A percentile compares a stretch with the other conserved stretches of the same genome.
Conservation (phyloP, 2,888 invertebrate species). For the Pristionchus fissidentatus region DNA sequence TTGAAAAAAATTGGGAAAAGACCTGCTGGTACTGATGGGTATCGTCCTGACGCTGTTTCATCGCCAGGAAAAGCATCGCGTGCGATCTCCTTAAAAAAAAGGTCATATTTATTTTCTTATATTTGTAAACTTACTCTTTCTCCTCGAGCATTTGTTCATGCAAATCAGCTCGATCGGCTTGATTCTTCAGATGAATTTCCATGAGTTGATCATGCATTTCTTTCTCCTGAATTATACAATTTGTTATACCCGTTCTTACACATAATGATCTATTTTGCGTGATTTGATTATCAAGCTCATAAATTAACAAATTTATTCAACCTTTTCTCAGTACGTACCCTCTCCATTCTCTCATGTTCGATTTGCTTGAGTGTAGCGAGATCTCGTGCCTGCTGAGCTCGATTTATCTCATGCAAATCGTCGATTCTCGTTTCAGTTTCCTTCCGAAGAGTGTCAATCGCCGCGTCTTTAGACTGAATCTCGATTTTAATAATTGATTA, state of each 20-base stretch:
- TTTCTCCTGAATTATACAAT: not conserved
- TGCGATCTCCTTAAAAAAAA: not conserved
- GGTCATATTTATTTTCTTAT: not conserved
- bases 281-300: too few relatives aligned
- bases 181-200: not conserved
- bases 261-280: too few relatives aligned
- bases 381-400: constrained; percentile 1
- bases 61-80: not conserved
- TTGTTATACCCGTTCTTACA: too few relatives aligned
- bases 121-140: constrained; percentile 2
- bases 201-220: not conserved
- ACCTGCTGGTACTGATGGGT: constrained; percentile 11
- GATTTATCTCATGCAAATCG: not conserved
- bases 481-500: not conserved
- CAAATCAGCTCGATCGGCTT: not conserved
- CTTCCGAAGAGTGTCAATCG: not conserved
- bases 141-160: not conserved
- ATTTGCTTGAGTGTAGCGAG: not conserved
- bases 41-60: not conserved
- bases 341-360: not conserved
- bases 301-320: not conserved
- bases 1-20: not conserved
- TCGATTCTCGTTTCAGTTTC: not conserved
- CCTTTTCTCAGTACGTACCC: not conserved
- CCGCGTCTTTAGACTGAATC: constrained; percentile 7